Base-by-base conservation (phyloP, 2,888 invertebrate species). In the Tanytarsus gracilentus region DNA sequence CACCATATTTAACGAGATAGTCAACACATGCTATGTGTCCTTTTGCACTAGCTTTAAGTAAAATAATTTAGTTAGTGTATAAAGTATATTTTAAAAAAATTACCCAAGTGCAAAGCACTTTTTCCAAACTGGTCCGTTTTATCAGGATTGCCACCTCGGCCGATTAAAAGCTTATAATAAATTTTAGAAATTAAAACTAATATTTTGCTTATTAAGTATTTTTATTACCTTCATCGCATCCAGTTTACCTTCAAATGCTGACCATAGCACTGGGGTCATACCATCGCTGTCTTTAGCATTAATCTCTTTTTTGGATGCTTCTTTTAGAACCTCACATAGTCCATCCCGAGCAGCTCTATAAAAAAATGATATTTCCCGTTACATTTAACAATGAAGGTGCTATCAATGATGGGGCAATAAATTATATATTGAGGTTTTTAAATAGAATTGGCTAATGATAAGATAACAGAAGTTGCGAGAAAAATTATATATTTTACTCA, bases 201-300 rank as follows among this genome's bases (percentile, higher is more conserved):
- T n/a, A n/a, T n/a, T n/a, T n/a, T n/a, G n/a, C n/a, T n/a, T n/a
- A n/a, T n/a, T n/a, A n/a, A n/a, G n/a, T n/a, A n/a, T n/a, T n/a
- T n/a, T n/a, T n/a, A n/a, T n/a, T n/a, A n/a, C n/a, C n/a, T n/a
- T n/a, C n/a, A n/a, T n/a, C n/a, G 93, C 92, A 66, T 96, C 95
- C 61, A 96, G 79, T 70, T 93, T 86, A 3, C 97, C 97, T 72
- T 90, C 87, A 71, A 90, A 92, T 39, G 96, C 91, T 0, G 96
- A 93, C 87, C 94, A 95, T 62, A 94, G 78, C 0, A 94, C 93
- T 1, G 97, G 95, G 6, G 96, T 96, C 92, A 95, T 94, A 44
- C 95, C 95, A 65, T 94, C 92, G 69, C 93, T 94, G 72, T 97
- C 97, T 66, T 87, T 83, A 61, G 83, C 79, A 76, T 97, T 96